phyloP scores from a whole-genome alignment of 2,888 invertebrate species.

The Acleris sparsana region DNA sequence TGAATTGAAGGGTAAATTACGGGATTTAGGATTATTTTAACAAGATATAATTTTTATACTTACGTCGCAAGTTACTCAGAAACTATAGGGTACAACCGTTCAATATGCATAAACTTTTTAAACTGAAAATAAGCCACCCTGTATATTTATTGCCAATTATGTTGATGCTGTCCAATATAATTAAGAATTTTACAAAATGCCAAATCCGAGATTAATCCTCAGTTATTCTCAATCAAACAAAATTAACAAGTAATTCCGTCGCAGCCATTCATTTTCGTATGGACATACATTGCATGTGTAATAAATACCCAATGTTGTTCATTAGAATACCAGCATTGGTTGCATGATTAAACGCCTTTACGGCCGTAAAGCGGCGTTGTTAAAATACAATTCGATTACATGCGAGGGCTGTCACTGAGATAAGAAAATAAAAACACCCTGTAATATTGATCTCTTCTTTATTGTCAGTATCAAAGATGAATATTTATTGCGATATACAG shows the following conservation, averaged over 20 bases:
- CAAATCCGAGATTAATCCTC: not conserved
- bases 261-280: not conserved
- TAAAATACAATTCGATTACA: conserved; percentile 53
- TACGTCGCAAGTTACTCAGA: too few species aligned
- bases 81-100: too few species aligned
- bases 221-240: conserved; percentile 6
- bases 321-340: conserved; percentile 50
- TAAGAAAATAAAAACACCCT: not conserved
- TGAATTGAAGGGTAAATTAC: not conserved
- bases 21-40: not conserved
- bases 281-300: conserved; percentile 5
- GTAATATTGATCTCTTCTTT: too few species aligned
- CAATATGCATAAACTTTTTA: too few species aligned
- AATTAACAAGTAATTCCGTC: not conserved
- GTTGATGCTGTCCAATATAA: too few species aligned
- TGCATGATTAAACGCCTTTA: conserved; percentile 66
- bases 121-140: too few species aligned
- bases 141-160: too few species aligned
- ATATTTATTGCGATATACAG: too few species aligned
- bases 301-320: conserved; percentile 40
- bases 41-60: too few species aligned
- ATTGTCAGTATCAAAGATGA: too few species aligned
- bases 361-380: conserved; percentile 62
- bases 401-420: conserved; percentile 51
- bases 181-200: too few species aligned